phyloP scores from a whole-genome alignment of 2,113 vertebrate genomes.

The Paraplagusia blochii region DNA sequence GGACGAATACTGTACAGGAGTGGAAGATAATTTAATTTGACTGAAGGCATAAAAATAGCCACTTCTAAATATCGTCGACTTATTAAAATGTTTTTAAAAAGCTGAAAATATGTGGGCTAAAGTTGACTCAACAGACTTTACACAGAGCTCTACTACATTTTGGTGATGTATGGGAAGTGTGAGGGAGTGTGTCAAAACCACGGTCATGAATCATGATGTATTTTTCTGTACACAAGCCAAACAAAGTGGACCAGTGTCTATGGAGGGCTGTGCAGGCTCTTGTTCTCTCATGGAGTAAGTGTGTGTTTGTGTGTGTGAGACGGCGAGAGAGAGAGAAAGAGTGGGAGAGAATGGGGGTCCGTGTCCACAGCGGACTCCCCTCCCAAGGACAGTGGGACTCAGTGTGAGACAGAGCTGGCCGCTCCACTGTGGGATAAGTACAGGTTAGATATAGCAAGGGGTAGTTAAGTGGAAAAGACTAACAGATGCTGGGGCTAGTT shows the following conservation, averaged over 20 bases:
- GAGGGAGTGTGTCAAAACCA: conserved; percentile 13
- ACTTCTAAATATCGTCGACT: too few relatives aligned
- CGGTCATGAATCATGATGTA: conserved; percentile 34
- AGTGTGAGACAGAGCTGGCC: conserved; percentile 54
- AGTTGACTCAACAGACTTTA: conserved; percentile 8
- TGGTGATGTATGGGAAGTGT: conserved; percentile 3
- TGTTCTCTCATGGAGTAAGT: background rate
- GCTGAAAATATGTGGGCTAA: conserved; percentile 13
- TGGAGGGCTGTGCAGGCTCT: conserved; percentile 10
- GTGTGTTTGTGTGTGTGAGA: conserved; percentile 15
- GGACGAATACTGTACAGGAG: too few relatives aligned
- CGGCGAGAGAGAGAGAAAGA: conserved; percentile 3
- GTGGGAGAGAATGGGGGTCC: conserved; percentile 37
- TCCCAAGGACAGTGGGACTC: conserved; percentile 61
- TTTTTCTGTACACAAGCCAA: conserved; percentile 14
- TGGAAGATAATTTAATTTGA: conserved; percentile 26
- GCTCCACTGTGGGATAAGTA: conserved; percentile 71
- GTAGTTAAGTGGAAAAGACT: conserved; percentile 76
- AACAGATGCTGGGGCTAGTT: conserved; percentile 75
- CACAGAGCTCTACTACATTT: conserved; percentile 13
- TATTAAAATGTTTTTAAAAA: conserved; percentile 18
- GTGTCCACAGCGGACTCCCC: conserved; percentile 31
- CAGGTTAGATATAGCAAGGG: conserved; percentile 75
- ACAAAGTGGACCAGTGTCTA: conserved; percentile 16
- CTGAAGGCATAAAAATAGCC: conserved; percentile 24